phyloP scores from a whole-genome alignment of 2,797 vertebrate species.

The Ficedula albicollis region DNA sequence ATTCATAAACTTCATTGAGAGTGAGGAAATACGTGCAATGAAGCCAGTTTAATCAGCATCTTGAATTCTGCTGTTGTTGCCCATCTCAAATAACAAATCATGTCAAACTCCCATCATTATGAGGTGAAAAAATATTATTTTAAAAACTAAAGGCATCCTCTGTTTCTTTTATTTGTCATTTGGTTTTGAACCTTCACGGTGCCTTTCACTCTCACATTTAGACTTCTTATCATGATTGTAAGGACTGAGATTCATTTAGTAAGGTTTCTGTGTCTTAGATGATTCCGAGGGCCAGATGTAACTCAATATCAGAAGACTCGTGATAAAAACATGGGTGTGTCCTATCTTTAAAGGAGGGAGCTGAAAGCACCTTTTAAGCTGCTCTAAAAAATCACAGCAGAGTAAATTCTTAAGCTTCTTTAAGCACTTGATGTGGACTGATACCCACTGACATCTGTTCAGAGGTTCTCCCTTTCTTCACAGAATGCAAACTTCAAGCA shows the following conservation, averaged over 20 bases:
- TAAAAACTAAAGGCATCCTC: background rate
- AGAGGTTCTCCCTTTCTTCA: background rate
- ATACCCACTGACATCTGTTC: background rate
- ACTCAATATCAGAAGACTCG: rapidly evolving
- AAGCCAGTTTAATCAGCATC: background rate
- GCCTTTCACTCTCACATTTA: background rate
- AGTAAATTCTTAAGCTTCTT: background rate
- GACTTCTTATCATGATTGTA: background rate
- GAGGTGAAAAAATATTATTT: background rate
- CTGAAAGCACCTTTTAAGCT: background rate
- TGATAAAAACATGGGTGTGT: background rate
- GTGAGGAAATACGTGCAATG: rapidly evolving
- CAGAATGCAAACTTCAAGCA: background rate
- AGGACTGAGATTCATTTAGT: background rate
- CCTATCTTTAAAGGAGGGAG: background rate
- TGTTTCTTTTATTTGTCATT: background rate
- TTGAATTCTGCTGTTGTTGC: background rate
- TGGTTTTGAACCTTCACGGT: background rate
- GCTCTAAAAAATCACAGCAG: background rate
- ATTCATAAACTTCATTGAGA: background rate
- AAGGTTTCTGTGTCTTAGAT: background rate
- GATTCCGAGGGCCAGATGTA: background rate
- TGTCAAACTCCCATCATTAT: background rate
- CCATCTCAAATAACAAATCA: background rate
- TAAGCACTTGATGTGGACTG: background rate